Base-by-base conservation (phyloP, 2,113 vertebrate genomes). In the Crotalus tigris region DNA sequence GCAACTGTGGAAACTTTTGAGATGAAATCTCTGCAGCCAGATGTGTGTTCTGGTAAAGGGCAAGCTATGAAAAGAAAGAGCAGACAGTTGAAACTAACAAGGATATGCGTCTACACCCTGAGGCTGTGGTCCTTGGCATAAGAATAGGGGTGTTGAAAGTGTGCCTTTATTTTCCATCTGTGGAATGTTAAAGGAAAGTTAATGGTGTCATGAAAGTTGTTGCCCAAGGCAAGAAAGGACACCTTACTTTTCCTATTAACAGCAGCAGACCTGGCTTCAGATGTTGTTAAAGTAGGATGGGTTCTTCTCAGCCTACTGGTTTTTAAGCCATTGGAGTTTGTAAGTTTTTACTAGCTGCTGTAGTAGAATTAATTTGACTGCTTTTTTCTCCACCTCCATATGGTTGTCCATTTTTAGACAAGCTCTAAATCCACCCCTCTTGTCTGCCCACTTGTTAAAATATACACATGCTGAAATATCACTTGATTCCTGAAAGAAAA, bases 391-490 rank as follows among this genome's bases (percentile, higher is more conserved):
- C 19, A 4, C 81, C 88, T 58, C 39, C 13, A 4, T 44, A 55
- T 0, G 19, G 2, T 92, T 55, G 88, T 64, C 39, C 55, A 86
- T 86, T 75, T 89, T 94, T 94, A 85, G 90, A 91, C 58, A 94
- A 90, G 51, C 10, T 54, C 33, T 17, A 39, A 69, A 64, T 87
- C 33, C 88, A 57, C 49, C n/a, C 88, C 26, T 49, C 85, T 75
- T 51, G 15, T n/a, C 81, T 44, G 23, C 91, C 91, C 81, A 87
- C 81, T 57, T 44, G 39, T 29, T 92, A 58, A 94, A 58, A 87
- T 92, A 91, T 90, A 85, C 51, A 92, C 55, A 90, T 75, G 69
- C 58, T 90, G 89, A 90, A 87, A 87, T 92, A 89, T 94, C 88
- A 94, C 49, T 49, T 53, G 81, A 87, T 91, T 29, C 21, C 90